Evolutionary conservation across 1,140 invertebrate genomes (phyloP), one percentile per base, ranked within the genome.

Genomic region (Orchestia grillus): DNA sequence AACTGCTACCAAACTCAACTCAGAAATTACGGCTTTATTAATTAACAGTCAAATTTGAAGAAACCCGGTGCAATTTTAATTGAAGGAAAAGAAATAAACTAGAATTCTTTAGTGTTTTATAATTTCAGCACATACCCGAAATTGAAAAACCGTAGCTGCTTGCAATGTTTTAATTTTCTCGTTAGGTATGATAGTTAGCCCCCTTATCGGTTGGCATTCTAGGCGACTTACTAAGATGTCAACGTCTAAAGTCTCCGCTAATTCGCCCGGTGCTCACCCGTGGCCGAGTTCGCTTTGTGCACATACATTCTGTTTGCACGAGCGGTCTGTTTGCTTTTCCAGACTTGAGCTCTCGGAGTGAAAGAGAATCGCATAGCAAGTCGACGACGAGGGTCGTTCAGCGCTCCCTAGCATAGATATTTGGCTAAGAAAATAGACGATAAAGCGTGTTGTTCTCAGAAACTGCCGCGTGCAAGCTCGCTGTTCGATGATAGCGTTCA

Each of bases 251-350:
- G 62, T 77, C 62, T 77, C 44, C 44, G 36, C 92, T 94, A 94
- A 94, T 45, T 94, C 44, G 44, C 43, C 41, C 40, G 43, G 92
- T 94, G 44, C 92, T 45, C 92, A 45, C 41, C 44, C 92, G 44
- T 94, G 92, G 44, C 92, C 92, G 92, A 94, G 92, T 94, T 94
- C 92, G 92, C 92, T 94, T 45, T 94, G 92, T 45, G 92, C 92
- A 94, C 92, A 94, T 94, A 94, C 92, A 44, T 94, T 40, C 43
- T 94, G 92, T 94, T 94, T 94, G 92, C 43, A 94, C 92, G 44
- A 90, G 44, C 92, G 92, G 41, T 94, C 92, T 94, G 92, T 94
- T 94, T 94, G 92, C 92, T 94, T 94, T 94, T 94, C 92, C 92
- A 94, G 92, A 94, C 92, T 94, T 45, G 44, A 94, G 44, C 92